Conservation (phyloP, 2,888 invertebrate genomes). For the Pycnomerus fuliginosus region DNA sequence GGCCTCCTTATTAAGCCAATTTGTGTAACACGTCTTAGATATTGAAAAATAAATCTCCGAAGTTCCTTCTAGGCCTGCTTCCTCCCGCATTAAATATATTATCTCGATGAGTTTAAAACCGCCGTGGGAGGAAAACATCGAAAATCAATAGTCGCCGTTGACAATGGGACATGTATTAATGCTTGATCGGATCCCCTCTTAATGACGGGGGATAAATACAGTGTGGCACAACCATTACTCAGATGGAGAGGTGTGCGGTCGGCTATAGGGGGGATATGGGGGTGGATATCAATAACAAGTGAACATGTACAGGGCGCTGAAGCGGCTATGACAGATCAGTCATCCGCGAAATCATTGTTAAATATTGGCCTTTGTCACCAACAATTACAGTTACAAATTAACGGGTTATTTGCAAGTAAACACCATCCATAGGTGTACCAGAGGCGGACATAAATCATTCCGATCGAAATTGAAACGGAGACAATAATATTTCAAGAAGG, state of each 20-base stretch:
- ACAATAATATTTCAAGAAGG: constrained; percentile 47
- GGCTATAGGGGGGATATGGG: constrained; percentile 27
- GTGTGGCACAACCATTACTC: constrained; percentile 22
- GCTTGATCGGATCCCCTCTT: constrained; percentile 23
- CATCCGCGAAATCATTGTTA: constrained; percentile 42
- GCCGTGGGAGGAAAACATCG: too few relatives aligned
- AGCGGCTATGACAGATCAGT: constrained; percentile 43
- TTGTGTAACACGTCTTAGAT: too few relatives aligned
- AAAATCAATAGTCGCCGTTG: too few relatives aligned
- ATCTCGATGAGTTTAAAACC: too few relatives aligned
- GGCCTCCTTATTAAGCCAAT: too few relatives aligned
- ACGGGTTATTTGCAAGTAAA: constrained; percentile 21
- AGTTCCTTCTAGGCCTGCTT: too few relatives aligned
- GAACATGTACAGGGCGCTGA: constrained; percentile 39
- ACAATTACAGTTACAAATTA: constrained; percentile 44
- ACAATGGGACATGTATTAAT: constrained; percentile 25
- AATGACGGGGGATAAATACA: constrained; percentile 26
- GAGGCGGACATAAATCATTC: constrained; percentile 18
- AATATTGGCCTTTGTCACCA: constrained; percentile 35
- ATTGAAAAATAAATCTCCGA: too few relatives aligned
- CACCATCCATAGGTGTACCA: constrained; percentile 1
- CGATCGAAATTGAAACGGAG: constrained; percentile 37
- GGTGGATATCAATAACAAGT: constrained; percentile 42
- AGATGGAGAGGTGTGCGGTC: constrained; percentile 27
- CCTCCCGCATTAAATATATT: too few relatives aligned